Conservation (phyloP, 2,797 vertebrate species). For the Craterocephalus amniculus region DNA sequence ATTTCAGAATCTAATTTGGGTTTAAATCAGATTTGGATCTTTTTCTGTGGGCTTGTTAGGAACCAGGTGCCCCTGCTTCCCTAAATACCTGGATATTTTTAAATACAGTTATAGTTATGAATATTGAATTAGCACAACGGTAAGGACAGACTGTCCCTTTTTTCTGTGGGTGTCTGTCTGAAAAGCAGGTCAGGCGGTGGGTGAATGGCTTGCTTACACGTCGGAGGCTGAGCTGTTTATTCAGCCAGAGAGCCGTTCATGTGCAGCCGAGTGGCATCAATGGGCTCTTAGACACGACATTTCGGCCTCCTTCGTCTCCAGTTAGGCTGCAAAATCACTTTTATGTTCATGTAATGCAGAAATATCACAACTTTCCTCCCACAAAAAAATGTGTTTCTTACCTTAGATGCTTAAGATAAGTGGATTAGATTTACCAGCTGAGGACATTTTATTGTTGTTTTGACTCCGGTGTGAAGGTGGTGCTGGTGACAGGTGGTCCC, state of each 20-base stretch:
- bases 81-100: slow-evolving; percentile 46
- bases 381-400: no score
- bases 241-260: slow-evolving; percentile 22
- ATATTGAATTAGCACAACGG: slow-evolving; percentile 58
- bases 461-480: not conserved
- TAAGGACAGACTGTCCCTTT: slow-evolving; percentile 38
- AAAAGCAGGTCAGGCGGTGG: slow-evolving; percentile 59
- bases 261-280: slow-evolving; percentile 23
- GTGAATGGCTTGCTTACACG: slow-evolving; percentile 17
- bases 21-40: slow-evolving; percentile 1
- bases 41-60: slow-evolving; percentile 10
- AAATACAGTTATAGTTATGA: slow-evolving; percentile 64
- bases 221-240: slow-evolving; percentile 16
- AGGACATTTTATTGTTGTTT: not conserved
- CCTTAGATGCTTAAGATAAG: no score
- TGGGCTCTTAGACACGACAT: not conserved
- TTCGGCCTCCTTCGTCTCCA: slow-evolving; percentile 6
- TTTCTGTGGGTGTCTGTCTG: slow-evolving; percentile 36
- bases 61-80: slow-evolving; percentile 38
- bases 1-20: not conserved
- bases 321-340: not conserved
- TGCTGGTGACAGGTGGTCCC: not conserved
- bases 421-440: not conserved
- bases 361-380: no score
- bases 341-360: not conserved